Evolutionary conservation across 1,140 invertebrate genomes (phyloP), one percentile per base, ranked within the genome.

Genomic region (Meteorus sp.): DNA sequence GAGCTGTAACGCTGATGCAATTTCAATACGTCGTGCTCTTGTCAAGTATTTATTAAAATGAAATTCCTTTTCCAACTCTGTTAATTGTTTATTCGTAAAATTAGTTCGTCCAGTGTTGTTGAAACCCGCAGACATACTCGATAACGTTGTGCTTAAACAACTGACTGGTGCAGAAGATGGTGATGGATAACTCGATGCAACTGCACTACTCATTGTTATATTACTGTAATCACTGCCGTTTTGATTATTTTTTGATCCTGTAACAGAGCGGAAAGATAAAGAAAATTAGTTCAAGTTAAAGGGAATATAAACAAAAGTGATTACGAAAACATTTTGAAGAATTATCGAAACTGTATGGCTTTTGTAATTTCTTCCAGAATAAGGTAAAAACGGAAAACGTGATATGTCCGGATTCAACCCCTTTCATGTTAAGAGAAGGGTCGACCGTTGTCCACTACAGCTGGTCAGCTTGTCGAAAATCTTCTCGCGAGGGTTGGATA

Each of bases 41-140:
- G 96, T 99, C 68, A 99, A 85, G 83, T 99, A 99, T 81, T 98
- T 98, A 82, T 98, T 98, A 80, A 97, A 99, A 80, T 99, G 96
- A 79, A 99, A 99, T 80, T 99, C 97, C 76, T 99, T 99, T 76
- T 99, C 97, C 63, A 99, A 83, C 80, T 99, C 97, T 1, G 96
- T 99, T 45, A 99, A 85, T 77, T 99, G 97, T 79, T 99, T 98
- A 75, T 97, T 99, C 50, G 95, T 98, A 81, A 99, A 99, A 80
- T 99, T 99, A 2, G 96, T 99, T 23, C 97, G 84, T 19, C 94
- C 94, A 3, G 93, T 91, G 74, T 91, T 91, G 77, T 91, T 92
- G 53, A 89, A 82, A 69, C 84, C 67, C 8, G 68, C 69, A 1
- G 72, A 64, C 8, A 76, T 68, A 2, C 74, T 73, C 2, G 65